Base-by-base conservation (phyloP, 2,113 vertebrate genomes). In the Phrynocephalus versicolor region DNA sequence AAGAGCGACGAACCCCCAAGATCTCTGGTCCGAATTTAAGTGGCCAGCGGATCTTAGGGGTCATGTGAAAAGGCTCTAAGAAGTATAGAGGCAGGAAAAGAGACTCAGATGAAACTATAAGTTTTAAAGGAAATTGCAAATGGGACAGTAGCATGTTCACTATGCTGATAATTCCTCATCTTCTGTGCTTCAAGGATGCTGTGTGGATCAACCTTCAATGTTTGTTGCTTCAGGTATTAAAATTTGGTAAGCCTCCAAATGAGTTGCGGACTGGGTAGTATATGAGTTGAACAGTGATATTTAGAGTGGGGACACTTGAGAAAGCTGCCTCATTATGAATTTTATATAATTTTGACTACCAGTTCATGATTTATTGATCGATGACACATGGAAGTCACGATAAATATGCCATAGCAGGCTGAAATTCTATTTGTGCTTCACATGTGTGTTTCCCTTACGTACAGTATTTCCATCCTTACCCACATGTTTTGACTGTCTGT, bases 361-460 rank as follows among this genome's bases (percentile, higher is more conserved):
- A n/a, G 87, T 89, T 88, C 91, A 90, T 70, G 82, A 75, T 89
- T 88, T 88, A 85, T 79, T 33, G 39, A 84, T 79, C 94, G 90
- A 71, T 79, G 27, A 57, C 84, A 80, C 80, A 73, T 79, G 83
- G 35, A 87, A 73, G 74, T 79, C 79, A 72, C 60, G 39, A 58
- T 41, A 62, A 2, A 85, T n/a, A n/a, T 33, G 2, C 27, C 89
- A 13, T 83, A 87, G 81, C 79, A 88, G 74, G 10, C 0, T 0
- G 87, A 86, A 0, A 27, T 75, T 77, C 5, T 39, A 58, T 41
- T 86, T 82, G 75, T 81, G n/a, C 81, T 30, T 87, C 45, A 10
- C 10, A 10, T 35, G 21, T 51, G 5, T 18, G 82, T 79, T 76
- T 35, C n/a, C 18, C 27, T 3, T 23, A n/a, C n/a, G n/a, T n/a